Percentiles rank a stretch among this genome's conserved stretches.
These are phyloP conservation scores for Drosophila tripunctata DNA, from an alignment of 2,888 invertebrate species.

Conservation along the genomic window DNA sequence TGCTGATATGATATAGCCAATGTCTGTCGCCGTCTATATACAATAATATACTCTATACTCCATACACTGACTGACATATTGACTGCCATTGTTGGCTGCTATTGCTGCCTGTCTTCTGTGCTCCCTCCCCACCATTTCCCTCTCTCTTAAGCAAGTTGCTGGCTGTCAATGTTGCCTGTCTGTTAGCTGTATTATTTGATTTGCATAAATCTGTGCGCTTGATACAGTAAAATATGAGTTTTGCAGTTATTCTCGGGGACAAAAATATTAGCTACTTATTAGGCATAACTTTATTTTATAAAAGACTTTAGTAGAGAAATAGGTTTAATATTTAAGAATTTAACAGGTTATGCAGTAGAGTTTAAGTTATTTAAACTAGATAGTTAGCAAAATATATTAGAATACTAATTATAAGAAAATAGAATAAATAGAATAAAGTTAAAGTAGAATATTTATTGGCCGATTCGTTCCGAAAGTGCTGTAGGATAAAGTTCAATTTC, in stretches of 20 bases:
- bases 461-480: too few relatives aligned
- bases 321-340: too few relatives aligned
- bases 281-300: not conserved
- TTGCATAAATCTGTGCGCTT: constrained; percentile 49
- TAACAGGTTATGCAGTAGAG: too few relatives aligned
- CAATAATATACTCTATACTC: not conserved
- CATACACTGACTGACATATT: constrained; percentile 44
- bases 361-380: too few relatives aligned
- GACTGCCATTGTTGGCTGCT: constrained; percentile 50
- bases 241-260: not conserved
- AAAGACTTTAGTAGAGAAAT: not conserved
- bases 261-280: not conserved
- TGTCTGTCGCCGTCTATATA: constrained; percentile 43
- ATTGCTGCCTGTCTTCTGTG: constrained; percentile 19
- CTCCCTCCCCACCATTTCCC: too few relatives aligned
- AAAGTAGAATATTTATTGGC: too few relatives aligned
- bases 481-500: too few relatives aligned
- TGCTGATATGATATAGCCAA: constrained; percentile 69
- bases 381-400: too few relatives aligned
- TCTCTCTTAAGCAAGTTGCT: constrained; percentile 43
- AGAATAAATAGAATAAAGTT: too few relatives aligned
- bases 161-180: constrained; percentile 51
- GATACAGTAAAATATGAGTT: constrained; percentile 34
- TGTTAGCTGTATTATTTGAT: constrained; percentile 41
- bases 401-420: too few relatives aligned